phyloP scores from a whole-genome alignment of 2,888 invertebrate species.

The Nemoura dubitans region DNA sequence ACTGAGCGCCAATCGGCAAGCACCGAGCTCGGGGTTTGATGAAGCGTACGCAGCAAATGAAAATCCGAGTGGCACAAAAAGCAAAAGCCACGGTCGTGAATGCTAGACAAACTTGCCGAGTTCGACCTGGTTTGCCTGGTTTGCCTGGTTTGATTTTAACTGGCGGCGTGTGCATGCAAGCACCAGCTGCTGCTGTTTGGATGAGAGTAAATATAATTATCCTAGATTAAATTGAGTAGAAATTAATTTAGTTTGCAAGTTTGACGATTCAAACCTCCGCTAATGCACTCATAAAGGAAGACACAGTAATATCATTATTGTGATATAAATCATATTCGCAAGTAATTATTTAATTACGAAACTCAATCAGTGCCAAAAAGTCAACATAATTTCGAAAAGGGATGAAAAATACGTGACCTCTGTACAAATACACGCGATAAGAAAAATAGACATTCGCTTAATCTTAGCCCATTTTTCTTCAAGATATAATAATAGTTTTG shows the following conservation, averaged over 20 bases:
- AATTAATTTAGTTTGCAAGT: background rate
- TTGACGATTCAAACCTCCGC: background rate
- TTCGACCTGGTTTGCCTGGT: background rate
- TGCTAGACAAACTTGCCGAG: background rate
- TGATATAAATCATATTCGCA: background rate
- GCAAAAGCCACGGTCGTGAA: no score
- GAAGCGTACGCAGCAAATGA: no score
- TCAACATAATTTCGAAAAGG: background rate
- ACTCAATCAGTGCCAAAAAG: background rate
- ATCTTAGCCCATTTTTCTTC: background rate
- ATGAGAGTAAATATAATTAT: background rate
- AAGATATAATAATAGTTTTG: background rate
- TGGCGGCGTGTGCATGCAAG: background rate
- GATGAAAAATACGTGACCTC: background rate
- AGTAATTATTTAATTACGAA: background rate
- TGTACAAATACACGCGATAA: background rate
- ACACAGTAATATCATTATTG: background rate
- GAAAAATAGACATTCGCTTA: background rate
- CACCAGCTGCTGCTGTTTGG: background rate
- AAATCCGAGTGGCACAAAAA: no score
- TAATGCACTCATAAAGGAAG: background rate
- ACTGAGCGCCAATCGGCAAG: background rate
- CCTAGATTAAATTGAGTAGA: slow-evolving; percentile 7
- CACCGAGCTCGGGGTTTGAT: background rate
- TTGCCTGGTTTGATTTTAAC: background rate